phyloP scores from a whole-genome alignment of 2,888 invertebrate species.

The Spilarctia lutea region DNA sequence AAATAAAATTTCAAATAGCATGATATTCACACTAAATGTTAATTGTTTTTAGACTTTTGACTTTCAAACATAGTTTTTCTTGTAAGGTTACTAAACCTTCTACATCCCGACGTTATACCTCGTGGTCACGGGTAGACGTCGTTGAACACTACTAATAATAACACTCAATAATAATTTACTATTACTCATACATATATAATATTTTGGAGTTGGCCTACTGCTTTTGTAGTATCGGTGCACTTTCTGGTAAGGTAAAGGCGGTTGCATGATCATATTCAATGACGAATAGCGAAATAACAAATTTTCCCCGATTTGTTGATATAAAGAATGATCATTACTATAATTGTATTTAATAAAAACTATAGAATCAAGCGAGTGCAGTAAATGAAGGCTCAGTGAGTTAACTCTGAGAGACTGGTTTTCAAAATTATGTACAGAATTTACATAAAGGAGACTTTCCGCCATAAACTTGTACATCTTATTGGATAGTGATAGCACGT shows the following conservation, averaged over 20 bases:
- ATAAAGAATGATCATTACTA: neutral
- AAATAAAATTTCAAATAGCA: neutral
- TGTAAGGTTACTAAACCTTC: too few species aligned
- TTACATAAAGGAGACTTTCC: constrained; percentile 32
- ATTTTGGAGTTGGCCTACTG: neutral
- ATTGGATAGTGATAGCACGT: constrained; percentile 36
- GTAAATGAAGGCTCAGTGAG: neutral
- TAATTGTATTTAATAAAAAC: neutral
- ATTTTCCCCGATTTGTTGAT: neutral
- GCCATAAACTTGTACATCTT: constrained; percentile 38
- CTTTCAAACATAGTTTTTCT: too few species aligned
- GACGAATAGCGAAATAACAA: too few species aligned
- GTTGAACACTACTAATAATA: too few species aligned
- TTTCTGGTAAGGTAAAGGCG: neutral
- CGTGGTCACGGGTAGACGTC: too few species aligned
- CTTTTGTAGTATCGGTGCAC: neutral
- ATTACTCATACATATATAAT: too few species aligned
- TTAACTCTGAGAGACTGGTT: constrained; percentile 1
- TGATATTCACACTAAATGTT: neutral
- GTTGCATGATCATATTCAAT: neutral
- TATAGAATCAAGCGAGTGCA: neutral
- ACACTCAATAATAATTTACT: too few species aligned
- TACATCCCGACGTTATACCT: too few species aligned
- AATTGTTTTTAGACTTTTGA: too few species aligned
- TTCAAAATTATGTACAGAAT: constrained; percentile 23